Base-by-base conservation (phyloP, 2,797 vertebrate species). In the Cryptoblepharus egeriae region DNA sequence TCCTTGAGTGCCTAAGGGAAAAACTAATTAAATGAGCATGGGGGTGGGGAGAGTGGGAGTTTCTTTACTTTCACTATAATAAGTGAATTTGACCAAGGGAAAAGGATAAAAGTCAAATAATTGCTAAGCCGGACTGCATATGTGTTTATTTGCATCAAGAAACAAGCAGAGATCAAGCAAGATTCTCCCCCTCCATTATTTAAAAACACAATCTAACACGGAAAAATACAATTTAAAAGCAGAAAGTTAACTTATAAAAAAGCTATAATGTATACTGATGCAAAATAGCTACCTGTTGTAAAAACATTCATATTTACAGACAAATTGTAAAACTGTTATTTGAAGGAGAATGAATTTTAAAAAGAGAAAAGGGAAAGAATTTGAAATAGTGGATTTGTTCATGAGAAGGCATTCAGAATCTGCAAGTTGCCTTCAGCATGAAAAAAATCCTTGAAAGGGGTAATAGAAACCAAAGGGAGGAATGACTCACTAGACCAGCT, bases 81-180 rank as follows among this genome's bases (percentile, higher is more conserved):
- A 87, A 85, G 87, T 79, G 28, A 82, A 88, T 89, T 90, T 77
- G 81, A 72, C 88, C 74, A 88, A 49, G 24, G 82, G 76, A 78
- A 85, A 78, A 79, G 22, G 79, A 74, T 39, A 92, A 10, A 82
- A 78, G 60, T 77, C 55, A 91, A 83, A 84, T 76, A 83, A 84
- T 84, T 91, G 61, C 75, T 89, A 77, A 75, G 20, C 74, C 81
- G 45, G 49, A 88, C 24, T 80, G 75, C 30, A 11, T 81, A 18
- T 78, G 88, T 63, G 45, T 10, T 11, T 82, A 80, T 79, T 80
- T 90, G 86, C 77, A 26, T 55, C 88, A 85, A 22, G 81, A 11
- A 92, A 84, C n/a, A 58, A 77, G 45, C 42, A 60, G 76, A 80
- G 75, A 79, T 32, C 32, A 77, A 55, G 52, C 30, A 75, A 69